Percentiles rank a stretch among this genome's conserved stretches.
Evolutionary conservation across 2,797 vertebrate genomes (phyloP).

Genomic region (Danio albolineatus): DNA sequence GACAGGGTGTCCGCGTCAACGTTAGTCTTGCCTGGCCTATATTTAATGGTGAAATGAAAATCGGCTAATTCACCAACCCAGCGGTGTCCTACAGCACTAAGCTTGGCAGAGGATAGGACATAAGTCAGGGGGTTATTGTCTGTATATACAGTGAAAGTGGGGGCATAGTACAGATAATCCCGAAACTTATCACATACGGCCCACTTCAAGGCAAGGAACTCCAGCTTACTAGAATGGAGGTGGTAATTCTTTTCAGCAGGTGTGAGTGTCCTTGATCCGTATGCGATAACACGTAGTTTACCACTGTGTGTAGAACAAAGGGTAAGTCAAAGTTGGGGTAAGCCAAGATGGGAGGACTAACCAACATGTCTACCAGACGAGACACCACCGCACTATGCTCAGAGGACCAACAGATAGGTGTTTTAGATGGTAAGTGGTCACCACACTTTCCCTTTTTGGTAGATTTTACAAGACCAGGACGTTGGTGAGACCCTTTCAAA

Average conservation of each 20-base stretch:
- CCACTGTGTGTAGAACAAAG: neutral
- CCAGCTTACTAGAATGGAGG: neutral
- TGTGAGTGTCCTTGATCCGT: neutral
- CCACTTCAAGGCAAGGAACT: neutral
- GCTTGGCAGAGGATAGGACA: neutral
- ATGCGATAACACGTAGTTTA: neutral
- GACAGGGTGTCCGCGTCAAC: slow-evolving; percentile 22
- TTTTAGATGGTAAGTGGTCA: no score
- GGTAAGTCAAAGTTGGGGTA: neutral
- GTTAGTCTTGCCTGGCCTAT: slow-evolving; percentile 27
- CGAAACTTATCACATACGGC: neutral
- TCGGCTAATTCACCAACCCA: neutral
- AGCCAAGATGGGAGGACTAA: no score
- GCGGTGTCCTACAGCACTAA: neutral
- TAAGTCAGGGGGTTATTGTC: no score
- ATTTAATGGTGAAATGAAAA: slow-evolving; percentile 1
- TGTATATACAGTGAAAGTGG: neutral
- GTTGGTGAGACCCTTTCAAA: neutral
- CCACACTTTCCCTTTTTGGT: neutral
- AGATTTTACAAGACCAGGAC: neutral
- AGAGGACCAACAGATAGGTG: no score
- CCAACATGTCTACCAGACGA: slow-evolving; percentile 13
- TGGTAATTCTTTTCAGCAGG: neutral
- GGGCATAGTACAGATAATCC: neutral
- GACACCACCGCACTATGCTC: no score